These are phyloP conservation scores for Pycnomerus fuliginosus DNA, from an alignment of 2,888 invertebrate species.

Conservation along the genomic window DNA sequence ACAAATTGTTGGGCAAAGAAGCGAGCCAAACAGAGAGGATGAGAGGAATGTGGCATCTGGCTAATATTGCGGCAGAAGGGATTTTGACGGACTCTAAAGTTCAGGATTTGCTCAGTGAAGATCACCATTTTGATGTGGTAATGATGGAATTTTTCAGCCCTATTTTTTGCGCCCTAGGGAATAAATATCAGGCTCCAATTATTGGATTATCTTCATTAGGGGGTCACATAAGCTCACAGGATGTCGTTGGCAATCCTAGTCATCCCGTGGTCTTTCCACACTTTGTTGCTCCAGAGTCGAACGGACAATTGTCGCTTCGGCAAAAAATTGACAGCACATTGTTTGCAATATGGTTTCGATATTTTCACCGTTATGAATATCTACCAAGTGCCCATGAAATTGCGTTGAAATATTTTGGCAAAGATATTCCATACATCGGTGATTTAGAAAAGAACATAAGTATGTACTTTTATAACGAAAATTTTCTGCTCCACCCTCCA, in stretches of 20 bases:
- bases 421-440: conserved; percentile 4
- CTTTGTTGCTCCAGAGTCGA: conserved; percentile 14
- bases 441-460: conserved; percentile 7
- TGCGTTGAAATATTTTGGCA: conserved; percentile 3
- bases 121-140: conserved; percentile 21
- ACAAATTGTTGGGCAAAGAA: conserved; percentile 5
- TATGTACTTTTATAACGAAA: conserved; percentile 4
- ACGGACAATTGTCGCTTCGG: conserved; percentile 11
- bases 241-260: conserved; percentile 35
- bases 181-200: conserved; percentile 19
- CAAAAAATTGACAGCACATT: conserved; percentile 2
- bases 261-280: conserved; percentile 37
- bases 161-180: conserved; percentile 12
- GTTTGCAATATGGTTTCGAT: conserved; percentile 7
- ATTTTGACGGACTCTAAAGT: conserved; percentile 2
- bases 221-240: conserved; percentile 24
- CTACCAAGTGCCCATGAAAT: conserved; percentile 5
- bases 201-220: conserved; percentile 31
- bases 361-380: conserved; percentile 1
- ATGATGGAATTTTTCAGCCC: conserved; percentile 20
- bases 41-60: background rate
- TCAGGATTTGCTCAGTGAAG: conserved; percentile 1
- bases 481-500: conserved; percentile 3
- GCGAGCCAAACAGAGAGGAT: background rate
- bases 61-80: background rate